Conservation (phyloP, 2,113 vertebrate species). For the Semicossyphus pulcher region DNA sequence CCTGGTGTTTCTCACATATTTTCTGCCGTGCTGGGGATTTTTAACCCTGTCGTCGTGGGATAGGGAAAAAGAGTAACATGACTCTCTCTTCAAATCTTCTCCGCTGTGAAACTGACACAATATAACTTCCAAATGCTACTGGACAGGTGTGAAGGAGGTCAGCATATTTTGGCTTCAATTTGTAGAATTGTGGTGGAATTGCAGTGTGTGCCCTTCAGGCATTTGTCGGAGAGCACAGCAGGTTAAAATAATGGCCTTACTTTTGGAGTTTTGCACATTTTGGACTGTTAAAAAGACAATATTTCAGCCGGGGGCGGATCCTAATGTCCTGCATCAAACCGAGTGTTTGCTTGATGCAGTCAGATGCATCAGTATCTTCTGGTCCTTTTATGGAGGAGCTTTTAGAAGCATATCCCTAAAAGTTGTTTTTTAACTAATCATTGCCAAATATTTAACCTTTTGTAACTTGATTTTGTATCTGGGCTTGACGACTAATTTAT, state of each 20-base stretch:
- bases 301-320: neutral
- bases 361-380: no score
- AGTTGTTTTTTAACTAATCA: no score
- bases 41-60: neutral
- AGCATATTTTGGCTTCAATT: neutral
- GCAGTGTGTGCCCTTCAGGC: neutral
- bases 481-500: no score
- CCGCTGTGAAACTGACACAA: neutral
- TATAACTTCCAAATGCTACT: neutral
- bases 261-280: neutral
- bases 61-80: neutral
- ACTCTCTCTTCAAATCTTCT: no score
- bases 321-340: no score
- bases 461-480: no score
- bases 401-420: no score
- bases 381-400: no score
- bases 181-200: neutral
- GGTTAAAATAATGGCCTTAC: neutral
- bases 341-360: no score
- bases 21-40: neutral
- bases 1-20: neutral
- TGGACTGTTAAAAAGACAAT: neutral
- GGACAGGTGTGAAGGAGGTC: neutral
- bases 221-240: neutral
- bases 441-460: no score